Conservation (phyloP, 2,888 invertebrate species). For the Mimachlamys varia region DNA sequence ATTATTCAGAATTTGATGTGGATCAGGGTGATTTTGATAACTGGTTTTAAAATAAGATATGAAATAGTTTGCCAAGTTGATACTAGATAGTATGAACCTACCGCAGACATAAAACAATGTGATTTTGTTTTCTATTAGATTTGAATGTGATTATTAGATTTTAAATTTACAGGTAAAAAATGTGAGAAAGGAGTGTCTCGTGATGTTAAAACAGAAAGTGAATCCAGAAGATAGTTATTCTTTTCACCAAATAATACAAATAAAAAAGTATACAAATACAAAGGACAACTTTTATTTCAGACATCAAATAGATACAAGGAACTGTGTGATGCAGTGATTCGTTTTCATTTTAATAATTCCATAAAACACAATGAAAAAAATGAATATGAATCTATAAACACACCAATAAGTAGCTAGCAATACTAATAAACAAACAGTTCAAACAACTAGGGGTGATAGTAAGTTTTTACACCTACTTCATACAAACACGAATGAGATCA, state of each 20-base stretch:
- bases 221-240: background rate
- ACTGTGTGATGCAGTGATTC: background rate
- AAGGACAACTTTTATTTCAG: slow-evolving; percentile 51
- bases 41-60: background rate
- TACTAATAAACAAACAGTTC: background rate
- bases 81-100: background rate
- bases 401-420: slow-evolving; percentile 36
- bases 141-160: background rate
- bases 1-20: background rate
- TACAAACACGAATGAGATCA: slow-evolving; percentile 34
- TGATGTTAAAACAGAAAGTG: background rate
- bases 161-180: background rate
- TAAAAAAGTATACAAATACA: slow-evolving; percentile 38
- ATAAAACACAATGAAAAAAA: slow-evolving; percentile 4
- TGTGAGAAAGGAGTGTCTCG: background rate
- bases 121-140: background rate
- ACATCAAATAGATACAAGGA: slow-evolving; percentile 48
- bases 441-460: slow-evolving; percentile 28
- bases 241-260: slow-evolving; percentile 17
- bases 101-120: background rate
- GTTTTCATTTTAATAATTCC: background rate
- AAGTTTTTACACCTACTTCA: slow-evolving; percentile 31
- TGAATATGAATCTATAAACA: slow-evolving; percentile 36
- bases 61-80: background rate
- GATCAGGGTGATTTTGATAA: background rate